Conservation (phyloP, 2,113 vertebrate species). For the Orycteropus afer region DNA sequence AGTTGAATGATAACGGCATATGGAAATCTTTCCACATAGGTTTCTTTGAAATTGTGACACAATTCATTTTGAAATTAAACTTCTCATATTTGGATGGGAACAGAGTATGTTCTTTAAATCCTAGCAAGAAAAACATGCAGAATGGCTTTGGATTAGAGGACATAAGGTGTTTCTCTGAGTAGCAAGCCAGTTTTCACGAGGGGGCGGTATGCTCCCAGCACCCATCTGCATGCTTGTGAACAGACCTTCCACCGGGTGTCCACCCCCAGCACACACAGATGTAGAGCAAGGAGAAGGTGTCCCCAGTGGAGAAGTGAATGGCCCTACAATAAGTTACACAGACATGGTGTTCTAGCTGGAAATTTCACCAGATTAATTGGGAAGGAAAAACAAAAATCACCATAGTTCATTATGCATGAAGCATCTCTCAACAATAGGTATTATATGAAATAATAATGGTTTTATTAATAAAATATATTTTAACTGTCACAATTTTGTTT, state of each 20-base stretch:
- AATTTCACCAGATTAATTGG: not conserved
- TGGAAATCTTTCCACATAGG: constrained; percentile 33
- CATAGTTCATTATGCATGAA: not conserved
- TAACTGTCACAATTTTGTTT: not conserved
- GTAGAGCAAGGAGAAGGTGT: constrained; percentile 59
- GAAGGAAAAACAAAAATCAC: not conserved
- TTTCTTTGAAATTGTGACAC: constrained; percentile 74
- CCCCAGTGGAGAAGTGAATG: constrained; percentile 36
- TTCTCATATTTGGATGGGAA: constrained; percentile 64
- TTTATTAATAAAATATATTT: not conserved
- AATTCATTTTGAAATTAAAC: constrained; percentile 82
- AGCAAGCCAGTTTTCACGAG: constrained; percentile 54
- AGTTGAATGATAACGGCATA: not conserved
- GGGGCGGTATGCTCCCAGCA: constrained; percentile 55
- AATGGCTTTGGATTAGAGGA: constrained; percentile 70
- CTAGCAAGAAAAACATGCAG: constrained; percentile 63
- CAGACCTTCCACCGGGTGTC: constrained; percentile 54
- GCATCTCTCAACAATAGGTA: constrained; percentile 7
- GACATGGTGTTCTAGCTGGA: not conserved
- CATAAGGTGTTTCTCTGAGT: constrained; percentile 69
- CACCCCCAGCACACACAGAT: constrained; percentile 40
- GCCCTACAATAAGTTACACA: constrained; percentile 9
- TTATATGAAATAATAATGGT: not conserved
- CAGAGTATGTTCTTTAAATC: constrained; percentile 74
- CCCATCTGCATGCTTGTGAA: constrained; percentile 31